These are phyloP conservation scores for Trigoniulus corallinus DNA, from an alignment of 1,140 invertebrate species.

Conservation along the genomic window DNA sequence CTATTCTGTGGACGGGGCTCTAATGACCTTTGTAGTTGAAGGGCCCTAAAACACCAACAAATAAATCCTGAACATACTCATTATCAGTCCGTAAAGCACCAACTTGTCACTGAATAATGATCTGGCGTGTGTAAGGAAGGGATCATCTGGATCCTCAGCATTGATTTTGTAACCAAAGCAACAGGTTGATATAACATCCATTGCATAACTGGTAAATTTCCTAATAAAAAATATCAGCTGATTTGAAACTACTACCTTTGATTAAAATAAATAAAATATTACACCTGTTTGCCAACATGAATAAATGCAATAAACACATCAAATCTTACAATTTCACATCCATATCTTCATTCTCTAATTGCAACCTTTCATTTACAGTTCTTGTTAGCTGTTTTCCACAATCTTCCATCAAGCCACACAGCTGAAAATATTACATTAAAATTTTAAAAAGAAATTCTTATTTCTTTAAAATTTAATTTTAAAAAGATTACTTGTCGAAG, in stretches of 20 bases:
- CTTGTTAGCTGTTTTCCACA: background rate
- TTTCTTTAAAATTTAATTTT: background rate
- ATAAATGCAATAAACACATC: background rate
- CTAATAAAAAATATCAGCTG: background rate
- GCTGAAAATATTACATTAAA: background rate
- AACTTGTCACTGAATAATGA: too few relatives aligned
- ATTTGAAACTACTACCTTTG: background rate
- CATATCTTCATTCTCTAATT: background rate
- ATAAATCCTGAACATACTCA: too few relatives aligned
- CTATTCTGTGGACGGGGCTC: too few relatives aligned
- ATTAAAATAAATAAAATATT: too few relatives aligned
- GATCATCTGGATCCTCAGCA: too few relatives aligned
- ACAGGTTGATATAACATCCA: too few relatives aligned
- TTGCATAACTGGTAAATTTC: background rate
- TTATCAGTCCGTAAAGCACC: too few relatives aligned
- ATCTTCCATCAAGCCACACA: background rate
- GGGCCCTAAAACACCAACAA: background rate
- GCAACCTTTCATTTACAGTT: background rate
- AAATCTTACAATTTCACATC: background rate
- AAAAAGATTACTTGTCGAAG: background rate
- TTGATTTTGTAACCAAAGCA: too few relatives aligned
- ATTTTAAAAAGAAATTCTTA: background rate
- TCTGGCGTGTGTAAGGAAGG: too few relatives aligned
- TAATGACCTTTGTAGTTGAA: too few relatives aligned
- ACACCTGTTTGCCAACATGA: too few relatives aligned